Conservation (phyloP, 2,888 invertebrate species). For the Formica aserva region DNA sequence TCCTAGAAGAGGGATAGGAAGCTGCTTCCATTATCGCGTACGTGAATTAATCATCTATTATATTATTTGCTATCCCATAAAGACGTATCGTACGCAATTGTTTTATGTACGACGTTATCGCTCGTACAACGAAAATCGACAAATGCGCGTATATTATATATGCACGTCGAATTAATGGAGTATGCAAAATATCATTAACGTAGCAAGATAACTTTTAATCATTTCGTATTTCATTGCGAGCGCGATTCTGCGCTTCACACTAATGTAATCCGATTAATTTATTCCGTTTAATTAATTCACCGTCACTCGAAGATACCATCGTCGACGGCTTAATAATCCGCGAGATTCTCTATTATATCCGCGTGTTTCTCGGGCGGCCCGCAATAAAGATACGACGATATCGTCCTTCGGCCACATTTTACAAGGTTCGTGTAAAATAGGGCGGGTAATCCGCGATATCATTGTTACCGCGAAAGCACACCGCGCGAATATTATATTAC, state of each 20-base stretch:
- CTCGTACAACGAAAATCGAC: background rate
- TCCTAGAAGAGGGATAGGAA: conserved; percentile 21
- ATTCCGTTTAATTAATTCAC: conserved; percentile 28
- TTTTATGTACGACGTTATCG: background rate
- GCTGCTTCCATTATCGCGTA: conserved; percentile 26
- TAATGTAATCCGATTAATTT: conserved; percentile 25
- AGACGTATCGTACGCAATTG: conserved; percentile 9
- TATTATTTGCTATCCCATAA: background rate
- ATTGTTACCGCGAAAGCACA: conserved; percentile 45
- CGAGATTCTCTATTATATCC: conserved; percentile 36
- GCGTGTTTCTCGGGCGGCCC: background rate
- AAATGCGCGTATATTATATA: background rate
- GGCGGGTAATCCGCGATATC: conserved; percentile 28
- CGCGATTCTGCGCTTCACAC: background rate
- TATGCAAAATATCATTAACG: background rate
- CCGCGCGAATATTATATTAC: conserved; percentile 48
- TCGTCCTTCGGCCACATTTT: conserved; percentile 17
- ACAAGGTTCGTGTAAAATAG: conserved; percentile 22
- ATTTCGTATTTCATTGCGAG: background rate
- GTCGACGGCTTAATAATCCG: conserved; percentile 30
- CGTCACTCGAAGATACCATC: conserved; percentile 2
- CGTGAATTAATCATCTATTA: conserved; percentile 32
- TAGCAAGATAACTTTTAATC: conserved; percentile 2
- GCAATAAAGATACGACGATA: conserved; percentile 30
- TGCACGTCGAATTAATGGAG: background rate